Evolutionary conservation across 2,113 vertebrate genomes (phyloP).

Genomic region (Myodes glareolus): DNA sequence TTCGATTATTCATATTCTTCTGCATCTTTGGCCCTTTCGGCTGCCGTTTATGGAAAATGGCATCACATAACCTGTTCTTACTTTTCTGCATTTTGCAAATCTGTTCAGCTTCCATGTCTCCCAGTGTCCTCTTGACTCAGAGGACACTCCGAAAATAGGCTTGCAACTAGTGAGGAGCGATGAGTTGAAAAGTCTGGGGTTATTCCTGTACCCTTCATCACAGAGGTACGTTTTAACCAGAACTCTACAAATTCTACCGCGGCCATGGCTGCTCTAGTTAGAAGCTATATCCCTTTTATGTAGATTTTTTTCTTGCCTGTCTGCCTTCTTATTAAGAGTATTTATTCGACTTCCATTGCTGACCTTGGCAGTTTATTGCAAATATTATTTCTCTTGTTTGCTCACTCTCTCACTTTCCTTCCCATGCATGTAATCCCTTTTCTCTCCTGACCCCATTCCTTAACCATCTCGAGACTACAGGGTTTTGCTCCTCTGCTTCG

Average conservation of each 20-base stretch:
- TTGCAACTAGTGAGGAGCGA: background rate
- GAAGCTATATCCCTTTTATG: background rate
- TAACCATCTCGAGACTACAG: background rate
- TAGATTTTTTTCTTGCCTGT: slow-evolving; percentile 19
- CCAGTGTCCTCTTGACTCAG: background rate
- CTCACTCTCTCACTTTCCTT: background rate
- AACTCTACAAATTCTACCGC: background rate
- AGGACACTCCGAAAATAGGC: background rate
- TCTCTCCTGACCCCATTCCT: slow-evolving; percentile 51
- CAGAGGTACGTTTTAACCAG: slow-evolving; percentile 28
- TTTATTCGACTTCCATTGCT: slow-evolving; percentile 70
- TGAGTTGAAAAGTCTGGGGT: background rate
- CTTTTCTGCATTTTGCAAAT: slow-evolving; percentile 26
- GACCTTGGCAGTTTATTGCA: slow-evolving; percentile 69
- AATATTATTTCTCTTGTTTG: slow-evolving; percentile 63
- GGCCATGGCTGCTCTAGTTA: background rate
- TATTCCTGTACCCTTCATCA: background rate
- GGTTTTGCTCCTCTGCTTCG: background rate
- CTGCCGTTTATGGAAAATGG: slow-evolving; percentile 43
- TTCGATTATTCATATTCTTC: slow-evolving; percentile 62
- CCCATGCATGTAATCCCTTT: background rate
- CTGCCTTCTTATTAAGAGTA: slow-evolving; percentile 72
- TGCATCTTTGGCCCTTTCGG: slow-evolving; percentile 43
- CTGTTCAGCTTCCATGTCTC: background rate
- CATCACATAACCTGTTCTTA: background rate